Evolutionary conservation across 2,113 vertebrate genomes (phyloP).

Genomic region (Cardinalis cardinalis): DNA sequence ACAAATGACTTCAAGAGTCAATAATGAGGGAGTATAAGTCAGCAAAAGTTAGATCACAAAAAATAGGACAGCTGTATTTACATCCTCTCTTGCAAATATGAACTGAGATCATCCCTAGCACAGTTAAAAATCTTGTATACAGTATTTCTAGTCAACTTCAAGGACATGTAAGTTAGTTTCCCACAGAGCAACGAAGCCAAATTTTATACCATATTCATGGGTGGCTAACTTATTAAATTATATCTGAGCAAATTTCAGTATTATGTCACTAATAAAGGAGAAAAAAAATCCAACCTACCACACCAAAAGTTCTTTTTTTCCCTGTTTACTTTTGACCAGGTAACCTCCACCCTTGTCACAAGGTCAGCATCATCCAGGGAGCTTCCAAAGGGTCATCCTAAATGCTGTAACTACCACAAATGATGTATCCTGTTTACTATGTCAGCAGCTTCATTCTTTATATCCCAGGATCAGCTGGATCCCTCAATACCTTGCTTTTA

Average conservation of each 20-base stretch:
- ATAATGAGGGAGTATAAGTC: neutral
- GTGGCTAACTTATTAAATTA: neutral
- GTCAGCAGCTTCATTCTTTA: neutral
- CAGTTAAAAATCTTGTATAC: neutral
- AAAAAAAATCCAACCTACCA: neutral
- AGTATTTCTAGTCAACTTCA: neutral
- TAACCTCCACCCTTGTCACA: neutral
- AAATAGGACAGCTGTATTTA: neutral
- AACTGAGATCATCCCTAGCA: neutral
- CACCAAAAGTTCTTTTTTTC: neutral
- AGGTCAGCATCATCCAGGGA: neutral
- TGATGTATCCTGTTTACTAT: accelerated
- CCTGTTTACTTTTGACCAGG: neutral
- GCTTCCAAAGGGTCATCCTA: neutral
- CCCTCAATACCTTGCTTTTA: neutral
- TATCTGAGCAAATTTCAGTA: neutral
- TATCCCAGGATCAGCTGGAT: neutral
- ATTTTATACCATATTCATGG: neutral
- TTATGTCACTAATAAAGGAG: neutral
- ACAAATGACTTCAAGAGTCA: neutral
- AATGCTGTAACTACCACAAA: neutral
- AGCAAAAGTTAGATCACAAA: neutral
- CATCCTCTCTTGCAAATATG: neutral
- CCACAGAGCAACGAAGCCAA: neutral
- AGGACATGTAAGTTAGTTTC: neutral